Evolutionary conservation across 2,113 vertebrate genomes (phyloP).

Genomic region (Malaclemys terrapin): DNA sequence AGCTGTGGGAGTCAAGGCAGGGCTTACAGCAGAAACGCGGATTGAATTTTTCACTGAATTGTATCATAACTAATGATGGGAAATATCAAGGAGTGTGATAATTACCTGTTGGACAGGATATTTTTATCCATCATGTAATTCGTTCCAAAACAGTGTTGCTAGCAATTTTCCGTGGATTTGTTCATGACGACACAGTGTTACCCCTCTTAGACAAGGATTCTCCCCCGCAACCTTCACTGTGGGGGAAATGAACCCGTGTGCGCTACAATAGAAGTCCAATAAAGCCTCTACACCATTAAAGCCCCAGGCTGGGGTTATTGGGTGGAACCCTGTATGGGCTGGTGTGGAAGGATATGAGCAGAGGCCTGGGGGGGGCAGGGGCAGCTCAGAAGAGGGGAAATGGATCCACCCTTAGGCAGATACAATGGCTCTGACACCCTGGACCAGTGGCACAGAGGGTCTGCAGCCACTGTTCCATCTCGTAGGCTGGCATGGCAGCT

Average conservation of each 20-base stretch:
- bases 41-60: constrained; percentile 47
- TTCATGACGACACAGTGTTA: neutral
- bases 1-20: constrained; percentile 34
- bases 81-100: constrained; percentile 17
- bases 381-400: neutral
- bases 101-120: constrained; percentile 40
- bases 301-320: neutral
- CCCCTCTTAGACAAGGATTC: neutral
- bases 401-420: neutral
- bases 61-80: constrained; percentile 48
- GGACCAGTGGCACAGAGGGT: neutral
- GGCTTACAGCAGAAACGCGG: constrained; percentile 18
- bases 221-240: neutral
- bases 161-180: neutral
- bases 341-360: neutral
- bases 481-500: neutral
- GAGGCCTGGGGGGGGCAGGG: rapidly evolving
- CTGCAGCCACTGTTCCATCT: neutral
- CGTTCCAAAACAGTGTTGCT: constrained; percentile 23
- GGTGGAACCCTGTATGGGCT: neutral
- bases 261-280: neutral
- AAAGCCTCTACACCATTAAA: neutral
- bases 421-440: neutral
- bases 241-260: neutral
- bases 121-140: neutral